These are phyloP conservation scores for Drosophila serrata DNA, from an alignment of 1,140 invertebrate species.

Conservation along the genomic window DNA sequence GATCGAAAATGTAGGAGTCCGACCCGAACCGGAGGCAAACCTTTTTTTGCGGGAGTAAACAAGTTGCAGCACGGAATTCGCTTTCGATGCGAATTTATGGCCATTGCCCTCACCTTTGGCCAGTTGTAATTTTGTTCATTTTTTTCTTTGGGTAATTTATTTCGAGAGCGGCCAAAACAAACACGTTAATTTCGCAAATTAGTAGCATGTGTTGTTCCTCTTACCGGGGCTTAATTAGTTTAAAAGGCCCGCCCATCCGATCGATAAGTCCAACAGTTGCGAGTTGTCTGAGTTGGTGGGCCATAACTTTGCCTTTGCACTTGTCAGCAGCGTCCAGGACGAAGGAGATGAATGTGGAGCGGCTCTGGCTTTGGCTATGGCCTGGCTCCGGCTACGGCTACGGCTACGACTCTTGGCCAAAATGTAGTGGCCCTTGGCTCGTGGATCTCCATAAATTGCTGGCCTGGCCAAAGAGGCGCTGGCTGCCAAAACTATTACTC, in stretches of 20 bases:
- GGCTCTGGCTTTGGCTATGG: conserved; percentile 13
- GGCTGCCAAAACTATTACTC: conserved; percentile 83
- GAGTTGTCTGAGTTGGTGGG: conserved; percentile 49
- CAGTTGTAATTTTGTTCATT: conserved; percentile 26
- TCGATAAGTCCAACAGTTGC: conserved; percentile 80
- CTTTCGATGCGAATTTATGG: conserved; percentile 72
- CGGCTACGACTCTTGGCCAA: conserved; percentile 38
- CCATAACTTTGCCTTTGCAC: conserved; percentile 57
- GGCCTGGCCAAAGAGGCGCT: conserved; percentile 45
- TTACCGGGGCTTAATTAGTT: conserved; percentile 69
- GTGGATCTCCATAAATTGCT: conserved; percentile 71
- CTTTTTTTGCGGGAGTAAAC: conserved; percentile 58
- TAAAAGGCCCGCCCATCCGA: conserved; percentile 63
- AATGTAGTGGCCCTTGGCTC: conserved; percentile 66
- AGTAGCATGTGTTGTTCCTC: conserved; percentile 71
- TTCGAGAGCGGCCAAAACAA: conserved; percentile 68
- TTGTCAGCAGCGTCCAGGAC: conserved; percentile 67
- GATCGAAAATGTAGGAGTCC: not conserved
- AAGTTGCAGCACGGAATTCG: conserved; percentile 68
- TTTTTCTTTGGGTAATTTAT: conserved; percentile 57
- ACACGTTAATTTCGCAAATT: conserved; percentile 76
- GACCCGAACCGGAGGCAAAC: conserved; percentile 33
- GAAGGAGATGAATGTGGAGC: conserved; percentile 59
- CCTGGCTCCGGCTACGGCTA: conserved; percentile 20
- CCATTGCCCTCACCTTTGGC: conserved; percentile 58